Conservation (phyloP, 1,140 invertebrate species). For the Atta texana region DNA sequence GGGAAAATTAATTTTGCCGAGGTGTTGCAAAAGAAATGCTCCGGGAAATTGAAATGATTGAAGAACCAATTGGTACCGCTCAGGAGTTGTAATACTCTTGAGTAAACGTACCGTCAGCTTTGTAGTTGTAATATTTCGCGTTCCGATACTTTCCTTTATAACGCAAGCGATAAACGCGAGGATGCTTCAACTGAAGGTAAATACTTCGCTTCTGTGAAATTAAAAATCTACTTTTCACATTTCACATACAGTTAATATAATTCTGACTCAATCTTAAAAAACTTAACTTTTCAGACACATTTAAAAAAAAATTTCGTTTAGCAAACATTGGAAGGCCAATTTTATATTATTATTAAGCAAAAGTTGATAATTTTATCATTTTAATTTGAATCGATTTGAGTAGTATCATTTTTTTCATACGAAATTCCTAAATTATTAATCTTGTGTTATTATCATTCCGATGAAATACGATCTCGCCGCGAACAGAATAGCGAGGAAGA, state of each 20-base stretch:
- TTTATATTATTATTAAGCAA: neutral
- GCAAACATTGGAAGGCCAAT: neutral
- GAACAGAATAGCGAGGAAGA: constrained; percentile 7
- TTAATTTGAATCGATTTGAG: neutral
- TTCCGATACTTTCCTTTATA: constrained; percentile 12
- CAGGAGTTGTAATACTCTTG: constrained; percentile 28
- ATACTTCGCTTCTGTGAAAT: neutral
- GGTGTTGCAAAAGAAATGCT: constrained; percentile 10
- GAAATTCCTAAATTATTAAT: constrained; percentile 26
- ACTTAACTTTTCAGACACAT: neutral
- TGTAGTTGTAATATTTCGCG: constrained; percentile 55
- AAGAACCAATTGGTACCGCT: constrained; percentile 53
- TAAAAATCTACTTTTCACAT: neutral
- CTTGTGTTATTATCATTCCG: constrained; percentile 11
- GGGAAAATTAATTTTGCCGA: constrained; percentile 45
- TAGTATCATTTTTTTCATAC: neutral
- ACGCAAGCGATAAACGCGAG: neutral
- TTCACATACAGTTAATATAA: neutral
- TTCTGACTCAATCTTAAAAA: neutral
- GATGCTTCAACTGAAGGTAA: constrained; percentile 28
- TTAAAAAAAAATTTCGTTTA: neutral
- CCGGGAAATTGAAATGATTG: constrained; percentile 57
- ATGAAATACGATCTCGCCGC: constrained; percentile 29
- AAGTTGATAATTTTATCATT: neutral
- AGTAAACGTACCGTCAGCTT: constrained; percentile 32